Evolutionary conservation across 2,888 invertebrate genomes (phyloP).

Genomic region (Chesias legatella): DNA sequence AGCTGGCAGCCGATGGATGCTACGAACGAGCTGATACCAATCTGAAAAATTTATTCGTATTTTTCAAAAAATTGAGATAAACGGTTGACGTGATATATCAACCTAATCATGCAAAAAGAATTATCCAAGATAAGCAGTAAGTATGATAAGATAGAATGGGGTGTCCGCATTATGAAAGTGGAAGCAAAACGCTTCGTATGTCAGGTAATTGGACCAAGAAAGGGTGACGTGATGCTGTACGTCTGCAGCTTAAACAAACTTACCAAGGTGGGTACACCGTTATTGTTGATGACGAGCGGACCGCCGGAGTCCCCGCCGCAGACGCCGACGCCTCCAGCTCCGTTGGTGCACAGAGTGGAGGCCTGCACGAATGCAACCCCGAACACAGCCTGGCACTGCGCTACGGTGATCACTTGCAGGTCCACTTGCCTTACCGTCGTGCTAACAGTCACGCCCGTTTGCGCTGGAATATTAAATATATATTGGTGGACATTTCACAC

Average conservation of each 20-base stretch:
- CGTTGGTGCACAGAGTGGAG: slow-evolving; percentile 50
- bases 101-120: no score
- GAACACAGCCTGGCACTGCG: slow-evolving; percentile 35
- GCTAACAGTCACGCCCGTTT: slow-evolving; percentile 33
- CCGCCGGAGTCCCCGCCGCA: slow-evolving; percentile 57
- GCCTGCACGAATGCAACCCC: slow-evolving; percentile 31
- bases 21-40: slow-evolving; percentile 57
- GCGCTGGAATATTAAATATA: slow-evolving; percentile 28
- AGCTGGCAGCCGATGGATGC: slow-evolving; percentile 42
- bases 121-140: no score
- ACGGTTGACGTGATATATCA: no score
- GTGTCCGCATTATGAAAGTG: no score
- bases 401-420: slow-evolving; percentile 42
- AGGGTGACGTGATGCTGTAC: no score
- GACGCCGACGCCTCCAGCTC: slow-evolving; percentile 45
- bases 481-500: no score
- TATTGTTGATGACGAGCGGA: slow-evolving; percentile 35
- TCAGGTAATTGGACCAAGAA: no score
- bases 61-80: no score
- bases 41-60: slow-evolving; percentile 33
- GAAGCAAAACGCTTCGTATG: no score
- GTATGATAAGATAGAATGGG: no score
- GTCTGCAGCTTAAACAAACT: no score
- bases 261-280: slow-evolving; percentile 40
- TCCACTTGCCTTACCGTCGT: slow-evolving; percentile 42